Evolutionary conservation across 2,888 invertebrate species (phyloP), one percentile per base, ranked within the genome.

Genomic region (Lymantria monacha): DNA sequence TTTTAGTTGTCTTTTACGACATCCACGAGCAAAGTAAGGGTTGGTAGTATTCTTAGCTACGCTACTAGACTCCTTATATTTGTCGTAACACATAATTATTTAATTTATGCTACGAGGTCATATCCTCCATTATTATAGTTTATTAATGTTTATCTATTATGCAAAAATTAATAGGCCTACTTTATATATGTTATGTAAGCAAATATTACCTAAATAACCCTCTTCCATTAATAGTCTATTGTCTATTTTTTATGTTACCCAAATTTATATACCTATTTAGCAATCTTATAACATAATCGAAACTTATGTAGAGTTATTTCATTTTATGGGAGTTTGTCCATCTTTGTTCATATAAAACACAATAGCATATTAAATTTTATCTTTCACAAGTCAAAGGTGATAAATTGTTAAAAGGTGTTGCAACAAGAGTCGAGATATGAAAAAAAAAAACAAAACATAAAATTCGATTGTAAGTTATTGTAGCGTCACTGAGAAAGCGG

Each of bases 231-330:
- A 52, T 52, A 36, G 37, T 15, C 52, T 42, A 48, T 52, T 52
- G 52, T 52, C 12, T 48, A 42, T 48, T 48, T 51, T 44, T 38
- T 48, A 53, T 38, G 12, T 46, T 45, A 38, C 15, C 30, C 11
- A 8, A 48, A 48, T 48, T 22, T 31, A 36, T 38, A 48, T 37
- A 31, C 40, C 10, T 22, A 15, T 12, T 44, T 37, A 33, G 14
- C 14, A 42, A 42, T 42, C 42, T 48, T 44, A 30, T 48, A 45
- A 52, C 37, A 42, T 15, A 30, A 14, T 47, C 41, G 44, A 51
- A 37, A 36, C 36, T 45, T 15, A 38, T 13, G 14, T 13, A 30
- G 15, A 37, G 33, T 42, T 48, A 52, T 44, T 51, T 44, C 30
- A 30, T 42, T 0, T 12, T 38, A 45, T 45, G 42, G 42, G 49